phyloP scores from a whole-genome alignment of 2,888 invertebrate genomes.

The Tetrapedia diversipes region DNA sequence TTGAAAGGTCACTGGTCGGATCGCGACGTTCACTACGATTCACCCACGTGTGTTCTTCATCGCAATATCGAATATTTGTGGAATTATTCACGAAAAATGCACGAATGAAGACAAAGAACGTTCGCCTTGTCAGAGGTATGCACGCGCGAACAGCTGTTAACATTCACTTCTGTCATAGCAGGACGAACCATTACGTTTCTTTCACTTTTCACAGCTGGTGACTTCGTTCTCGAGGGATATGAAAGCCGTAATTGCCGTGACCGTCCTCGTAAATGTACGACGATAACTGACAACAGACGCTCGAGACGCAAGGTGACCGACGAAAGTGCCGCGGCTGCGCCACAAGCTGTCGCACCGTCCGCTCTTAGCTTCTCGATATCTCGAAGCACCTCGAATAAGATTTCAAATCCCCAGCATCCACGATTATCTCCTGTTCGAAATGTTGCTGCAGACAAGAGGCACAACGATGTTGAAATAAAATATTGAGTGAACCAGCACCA shows the following conservation, averaged over 20 bases:
- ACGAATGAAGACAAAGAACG: not conserved
- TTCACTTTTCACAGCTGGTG: not conserved
- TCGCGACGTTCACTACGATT: conserved; percentile 28
- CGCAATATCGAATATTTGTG: not conserved
- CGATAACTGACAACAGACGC: conserved; percentile 35
- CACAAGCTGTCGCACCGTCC: conserved; percentile 10
- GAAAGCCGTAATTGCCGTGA: conserved; percentile 9
- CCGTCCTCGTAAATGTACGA: conserved; percentile 31
- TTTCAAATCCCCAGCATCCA: conserved; percentile 32
- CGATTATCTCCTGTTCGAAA: not conserved
- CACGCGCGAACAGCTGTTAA: conserved; percentile 29
- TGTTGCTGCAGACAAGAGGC: not conserved
- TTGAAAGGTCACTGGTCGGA: conserved; percentile 58
- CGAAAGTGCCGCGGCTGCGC: conserved; percentile 42
- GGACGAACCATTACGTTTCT: not conserved
- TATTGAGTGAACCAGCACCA: not conserved
- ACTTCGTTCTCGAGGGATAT: not conserved
- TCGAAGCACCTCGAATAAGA: conserved; percentile 26
- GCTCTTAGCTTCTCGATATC: conserved; percentile 3
- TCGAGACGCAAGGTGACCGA: conserved; percentile 11
- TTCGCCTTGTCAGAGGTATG: not conserved
- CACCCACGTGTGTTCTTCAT: conserved; percentile 49
- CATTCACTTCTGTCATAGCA: not conserved
- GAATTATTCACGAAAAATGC: not conserved
- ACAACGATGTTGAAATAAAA: not conserved